phyloP scores from a whole-genome alignment of 1,140 invertebrate species.

The Globodera ellingtonae region DNA sequence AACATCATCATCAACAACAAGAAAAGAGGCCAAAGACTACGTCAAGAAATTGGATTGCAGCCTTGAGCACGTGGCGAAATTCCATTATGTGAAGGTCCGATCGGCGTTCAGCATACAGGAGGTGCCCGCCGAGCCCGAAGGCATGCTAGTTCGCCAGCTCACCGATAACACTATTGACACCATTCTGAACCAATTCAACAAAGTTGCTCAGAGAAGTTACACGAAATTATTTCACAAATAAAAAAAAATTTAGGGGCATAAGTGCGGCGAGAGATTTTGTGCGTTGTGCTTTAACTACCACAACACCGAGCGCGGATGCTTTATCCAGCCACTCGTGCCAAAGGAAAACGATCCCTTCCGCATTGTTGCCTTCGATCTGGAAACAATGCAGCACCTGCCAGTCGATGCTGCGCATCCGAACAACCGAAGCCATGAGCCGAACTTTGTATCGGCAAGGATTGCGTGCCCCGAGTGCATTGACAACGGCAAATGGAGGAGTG shows the following conservation, averaged over 20 bases:
- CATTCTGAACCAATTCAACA: not conserved
- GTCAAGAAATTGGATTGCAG: not conserved
- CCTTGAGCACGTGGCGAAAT: not conserved
- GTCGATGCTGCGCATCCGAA: not conserved
- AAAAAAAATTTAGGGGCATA: not conserved
- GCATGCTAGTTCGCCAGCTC: not conserved
- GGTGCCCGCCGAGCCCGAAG: too few relatives aligned
- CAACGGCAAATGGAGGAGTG: not conserved
- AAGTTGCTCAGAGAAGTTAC: not conserved
- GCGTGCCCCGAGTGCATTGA: not conserved
- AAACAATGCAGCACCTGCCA: not conserved
- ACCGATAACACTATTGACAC: not conserved
- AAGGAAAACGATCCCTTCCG: constrained; percentile 2
- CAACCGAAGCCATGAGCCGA: not conserved
- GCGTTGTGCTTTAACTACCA: not conserved
- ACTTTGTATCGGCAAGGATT: not conserved
- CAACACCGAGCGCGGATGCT: not conserved
- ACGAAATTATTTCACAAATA: too few relatives aligned
- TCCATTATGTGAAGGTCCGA: too few relatives aligned
- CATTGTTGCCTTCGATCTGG: not conserved
- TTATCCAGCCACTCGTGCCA: not conserved
- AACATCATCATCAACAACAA: too few relatives aligned
- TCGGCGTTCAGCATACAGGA: too few relatives aligned
- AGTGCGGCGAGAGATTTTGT: not conserved
- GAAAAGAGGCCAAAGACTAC: not conserved